Base-by-base conservation (phyloP, 2,888 invertebrate genomes). In the Drosophila demipolita region DNA sequence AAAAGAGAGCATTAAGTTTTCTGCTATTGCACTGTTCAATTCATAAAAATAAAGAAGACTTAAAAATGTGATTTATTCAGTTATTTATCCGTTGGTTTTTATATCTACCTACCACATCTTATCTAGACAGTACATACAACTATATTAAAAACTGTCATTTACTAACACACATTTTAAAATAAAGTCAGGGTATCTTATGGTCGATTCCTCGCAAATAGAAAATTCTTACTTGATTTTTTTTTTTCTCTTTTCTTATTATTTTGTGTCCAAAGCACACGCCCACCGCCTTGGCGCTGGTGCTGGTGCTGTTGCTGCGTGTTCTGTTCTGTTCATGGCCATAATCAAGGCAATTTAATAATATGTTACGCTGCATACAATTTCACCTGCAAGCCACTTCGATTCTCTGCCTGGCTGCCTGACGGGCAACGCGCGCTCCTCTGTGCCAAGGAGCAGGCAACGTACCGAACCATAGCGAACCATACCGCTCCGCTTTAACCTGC, bases 261-360 rank as follows among this genome's bases (percentile, higher is more conserved):
- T 55, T 23, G 65, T 42, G 52, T 58, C 45, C 35, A 63, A 68
- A 62, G 67, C 63, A 69, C 69, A 80, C 88, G 78, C 68, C 80
- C 80, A 68, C 67, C 50, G 76, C 75, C 79, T 36, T 55, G 54
- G 45, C 32, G 58, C 23, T 50, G 67, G 54, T 54, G 66, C 59
- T 50, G 73, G 54, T 54, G 66, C 59, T 59, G 60, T 49, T 61
- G 55, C 42, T 42, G 58, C 29, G 20, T 45, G 45, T 45, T 71
- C n/a, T 60, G 48, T 50, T 55, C 60, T 48, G 73, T 70, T 64
- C 73, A 73, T 82, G 89, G 73, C 85, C 89, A 84, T 84, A 85
- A 85, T 85, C 85, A 85, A 85, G 87, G 67, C 87, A 84, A 89
- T 87, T 89, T 85, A 85, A 85, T 85, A 85, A 85, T 80, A 85